A percentile compares a stretch with the other conserved stretches of the same genome.
Evolutionary conservation across 2,888 invertebrate species (phyloP).

Genomic region (Andrena flavipes): DNA sequence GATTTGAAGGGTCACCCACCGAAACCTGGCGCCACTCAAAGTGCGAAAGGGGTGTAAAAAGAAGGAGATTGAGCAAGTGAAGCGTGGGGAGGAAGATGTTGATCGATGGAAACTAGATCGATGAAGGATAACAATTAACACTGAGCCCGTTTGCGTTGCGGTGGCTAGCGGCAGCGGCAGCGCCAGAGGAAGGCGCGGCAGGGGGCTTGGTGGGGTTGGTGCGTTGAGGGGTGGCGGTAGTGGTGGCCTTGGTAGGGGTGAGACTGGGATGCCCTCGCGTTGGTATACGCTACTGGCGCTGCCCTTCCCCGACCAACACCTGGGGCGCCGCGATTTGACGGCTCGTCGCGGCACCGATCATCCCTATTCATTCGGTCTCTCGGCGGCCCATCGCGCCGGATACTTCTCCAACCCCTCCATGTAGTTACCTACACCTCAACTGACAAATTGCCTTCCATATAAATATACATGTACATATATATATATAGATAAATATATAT

Average conservation of each 20-base stretch:
- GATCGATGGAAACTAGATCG: constrained; percentile 36
- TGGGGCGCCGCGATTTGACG: constrained; percentile 92
- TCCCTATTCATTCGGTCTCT: constrained; percentile 90
- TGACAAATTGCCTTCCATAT: neutral
- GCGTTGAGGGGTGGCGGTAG: constrained; percentile 84
- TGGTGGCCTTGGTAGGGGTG: constrained; percentile 84
- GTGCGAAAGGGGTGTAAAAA: neutral
- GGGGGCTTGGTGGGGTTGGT: constrained; percentile 81
- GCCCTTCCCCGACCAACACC: constrained; percentile 97
- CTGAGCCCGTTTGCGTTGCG: constrained; percentile 78
- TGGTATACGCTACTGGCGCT: constrained; percentile 96
- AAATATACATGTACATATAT: constrained; percentile 13
- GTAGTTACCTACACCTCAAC: constrained; percentile 18
- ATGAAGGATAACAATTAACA: constrained; percentile 71
- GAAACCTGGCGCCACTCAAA: neutral
- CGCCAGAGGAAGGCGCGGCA: constrained; percentile 82
- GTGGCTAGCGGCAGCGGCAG: constrained; percentile 82
- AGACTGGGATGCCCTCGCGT: constrained; percentile 90
- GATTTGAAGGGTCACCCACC: neutral
- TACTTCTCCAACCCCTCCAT: constrained; percentile 93
- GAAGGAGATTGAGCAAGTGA: neutral
- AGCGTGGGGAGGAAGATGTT: neutral
- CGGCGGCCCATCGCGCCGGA: constrained; percentile 91
- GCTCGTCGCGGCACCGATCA: constrained; percentile 86
- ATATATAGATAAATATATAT: constrained; percentile 14